These are phyloP conservation scores for Triplophysa bombifrons DNA, from an alignment of 2,797 vertebrate species.

Conservation along the genomic window DNA sequence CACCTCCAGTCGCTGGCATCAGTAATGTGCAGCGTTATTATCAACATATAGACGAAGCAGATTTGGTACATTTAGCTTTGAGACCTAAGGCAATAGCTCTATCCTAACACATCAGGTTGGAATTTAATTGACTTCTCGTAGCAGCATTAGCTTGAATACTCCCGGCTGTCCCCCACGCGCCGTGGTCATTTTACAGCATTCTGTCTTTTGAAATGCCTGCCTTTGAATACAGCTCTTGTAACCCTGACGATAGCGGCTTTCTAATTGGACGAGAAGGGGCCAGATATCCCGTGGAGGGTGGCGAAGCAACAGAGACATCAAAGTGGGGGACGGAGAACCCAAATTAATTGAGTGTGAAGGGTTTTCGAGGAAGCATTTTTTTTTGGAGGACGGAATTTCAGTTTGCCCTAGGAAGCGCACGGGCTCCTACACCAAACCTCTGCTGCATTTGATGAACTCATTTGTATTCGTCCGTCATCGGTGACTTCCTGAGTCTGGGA, in stretches of 20 bases:
- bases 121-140: background rate
- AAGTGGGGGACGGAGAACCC: conserved; percentile 60
- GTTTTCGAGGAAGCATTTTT: conserved; percentile 43
- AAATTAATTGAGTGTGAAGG: conserved; percentile 67
- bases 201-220: conserved; percentile 18
- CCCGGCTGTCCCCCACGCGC: background rate
- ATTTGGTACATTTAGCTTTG: background rate
- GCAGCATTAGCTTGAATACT: background rate
- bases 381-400: conserved; percentile 26
- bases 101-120: background rate
- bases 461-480: conserved; percentile 69
- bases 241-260: conserved; percentile 22
- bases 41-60: background rate
- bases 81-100: background rate
- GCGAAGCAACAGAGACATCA: conserved; percentile 62
- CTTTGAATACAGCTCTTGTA: conserved; percentile 24
- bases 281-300: conserved; percentile 19
- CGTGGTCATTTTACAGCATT: conserved; percentile 32
- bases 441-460: conserved; percentile 67
- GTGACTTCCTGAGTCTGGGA: conserved; percentile 66
- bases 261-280: conserved; percentile 43
- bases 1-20: background rate
- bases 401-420: conserved; percentile 4
- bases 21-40: background rate
- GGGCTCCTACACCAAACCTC: conserved; percentile 5